These are phyloP conservation scores for Aurelia aurita DNA, from an alignment of 30 jellyfish, hydroid and myxozoan genomes.

Conservation along the genomic window DNA sequence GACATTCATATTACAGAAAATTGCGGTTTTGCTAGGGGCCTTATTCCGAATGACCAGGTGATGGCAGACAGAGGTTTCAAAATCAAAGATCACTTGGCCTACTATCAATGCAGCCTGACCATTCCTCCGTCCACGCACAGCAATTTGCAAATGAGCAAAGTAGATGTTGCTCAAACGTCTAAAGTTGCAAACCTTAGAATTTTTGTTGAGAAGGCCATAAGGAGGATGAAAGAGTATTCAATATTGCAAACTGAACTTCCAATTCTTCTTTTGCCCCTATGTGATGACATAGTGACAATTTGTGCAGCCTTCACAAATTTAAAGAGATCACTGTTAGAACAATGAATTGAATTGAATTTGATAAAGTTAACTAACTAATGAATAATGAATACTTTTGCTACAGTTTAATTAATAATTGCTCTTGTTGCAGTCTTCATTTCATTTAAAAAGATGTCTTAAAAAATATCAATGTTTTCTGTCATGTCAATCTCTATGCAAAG, in stretches of 20 bases:
- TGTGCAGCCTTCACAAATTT: constrained; percentile 42
- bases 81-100: constrained; percentile 33
- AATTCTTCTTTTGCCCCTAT: neutral
- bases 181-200: constrained; percentile 58
- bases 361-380: neutral
- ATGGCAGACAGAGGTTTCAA: constrained; percentile 73
- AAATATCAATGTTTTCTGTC: neutral
- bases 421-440: neutral
- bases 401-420: neutral
- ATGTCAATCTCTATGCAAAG: neutral
- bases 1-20: constrained; percentile 27
- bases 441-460: too few relatives aligned
- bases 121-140: constrained; percentile 57
- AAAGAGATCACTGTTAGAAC: constrained; percentile 2
- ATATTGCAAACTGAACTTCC: constrained; percentile 44
- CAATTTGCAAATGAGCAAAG: constrained; percentile 30
- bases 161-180: constrained; percentile 29
- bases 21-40: constrained; percentile 24
- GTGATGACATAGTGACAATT: constrained; percentile 41
- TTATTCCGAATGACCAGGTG: constrained; percentile 60
- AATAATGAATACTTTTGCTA: neutral
- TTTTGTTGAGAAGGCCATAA: constrained; percentile 52
- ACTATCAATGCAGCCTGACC: constrained; percentile 48
- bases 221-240: constrained; percentile 31
- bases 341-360: neutral